Conservation (phyloP, 1,140 invertebrate genomes). For the Macrotrachela quadricornifera region DNA sequence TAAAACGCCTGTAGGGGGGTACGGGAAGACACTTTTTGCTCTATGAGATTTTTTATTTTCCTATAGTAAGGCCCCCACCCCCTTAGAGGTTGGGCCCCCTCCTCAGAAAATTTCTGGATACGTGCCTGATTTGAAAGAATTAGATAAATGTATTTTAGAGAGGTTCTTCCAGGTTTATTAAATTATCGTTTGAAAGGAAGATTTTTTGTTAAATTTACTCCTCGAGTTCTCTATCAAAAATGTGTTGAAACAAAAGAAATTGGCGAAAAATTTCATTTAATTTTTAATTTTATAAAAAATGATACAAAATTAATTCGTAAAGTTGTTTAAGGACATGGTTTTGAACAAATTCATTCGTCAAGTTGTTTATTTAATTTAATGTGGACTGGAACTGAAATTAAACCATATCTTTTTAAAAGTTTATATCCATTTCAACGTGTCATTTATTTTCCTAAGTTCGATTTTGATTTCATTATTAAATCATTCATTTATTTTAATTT, state of each 20-base stretch:
- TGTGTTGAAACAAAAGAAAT: not conserved
- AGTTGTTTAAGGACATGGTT: slow-evolving; percentile 24
- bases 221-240: too few relatives aligned
- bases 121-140: too few relatives aligned
- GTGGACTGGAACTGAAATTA: slow-evolving; percentile 72
- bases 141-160: too few relatives aligned
- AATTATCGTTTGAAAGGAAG: too few relatives aligned
- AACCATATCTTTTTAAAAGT: slow-evolving; percentile 56
- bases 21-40: too few relatives aligned
- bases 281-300: slow-evolving; percentile 27
- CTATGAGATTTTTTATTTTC: too few relatives aligned
- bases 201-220: too few relatives aligned
- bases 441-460: slow-evolving; percentile 82
- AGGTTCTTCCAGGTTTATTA: too few relatives aligned
- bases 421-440: slow-evolving; percentile 63
- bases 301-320: slow-evolving; percentile 26
- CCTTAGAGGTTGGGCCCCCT: too few relatives aligned
- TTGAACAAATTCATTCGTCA: slow-evolving; percentile 29
- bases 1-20: too few relatives aligned
- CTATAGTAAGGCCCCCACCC: too few relatives aligned
- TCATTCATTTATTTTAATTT: slow-evolving; percentile 17
- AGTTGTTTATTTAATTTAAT: slow-evolving; percentile 58
- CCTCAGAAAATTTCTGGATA: too few relatives aligned
- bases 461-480: slow-evolving; percentile 27
- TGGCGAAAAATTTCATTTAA: slow-evolving; percentile 25